Percentiles rank a stretch among this genome's conserved stretches.
Evolutionary conservation across 2,113 vertebrate species (phyloP).

Genomic region (Pseudorasbora parva): DNA sequence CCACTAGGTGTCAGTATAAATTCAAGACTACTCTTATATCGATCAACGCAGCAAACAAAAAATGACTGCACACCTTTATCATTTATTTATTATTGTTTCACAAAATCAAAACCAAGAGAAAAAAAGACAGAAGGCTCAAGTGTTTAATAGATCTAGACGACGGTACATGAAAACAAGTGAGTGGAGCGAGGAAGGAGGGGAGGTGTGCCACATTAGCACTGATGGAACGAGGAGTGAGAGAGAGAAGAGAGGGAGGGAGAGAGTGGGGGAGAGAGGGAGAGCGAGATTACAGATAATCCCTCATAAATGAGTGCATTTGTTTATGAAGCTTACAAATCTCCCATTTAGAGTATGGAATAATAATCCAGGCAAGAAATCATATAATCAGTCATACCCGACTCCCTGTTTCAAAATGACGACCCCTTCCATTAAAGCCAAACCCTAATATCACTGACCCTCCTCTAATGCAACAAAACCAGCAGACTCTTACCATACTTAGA

Average conservation of each 20-base stretch:
- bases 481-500: slow-evolving; percentile 59
- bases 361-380: slow-evolving; percentile 75
- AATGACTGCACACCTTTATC: neutral
- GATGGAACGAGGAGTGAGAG: slow-evolving; percentile 41
- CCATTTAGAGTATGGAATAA: slow-evolving; percentile 84
- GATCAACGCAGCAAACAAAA: neutral
- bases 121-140: neutral
- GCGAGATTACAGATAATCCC: slow-evolving; percentile 81
- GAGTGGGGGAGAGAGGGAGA: slow-evolving; percentile 65
- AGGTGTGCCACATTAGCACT: slow-evolving; percentile 33
- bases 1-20: slow-evolving; percentile 2
- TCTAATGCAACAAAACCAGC: slow-evolving; percentile 51
- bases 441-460: neutral
- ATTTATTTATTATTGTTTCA: neutral
- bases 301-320: slow-evolving; percentile 81
- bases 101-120: neutral
- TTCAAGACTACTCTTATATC: neutral
- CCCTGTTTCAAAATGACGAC: slow-evolving; percentile 47
- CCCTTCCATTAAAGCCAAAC: slow-evolving; percentile 67
- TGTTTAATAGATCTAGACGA: slow-evolving; percentile 21
- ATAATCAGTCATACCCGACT: slow-evolving; percentile 72
- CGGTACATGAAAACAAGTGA: slow-evolving; percentile 40
- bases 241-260: slow-evolving; percentile 12
- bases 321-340: slow-evolving; percentile 79
- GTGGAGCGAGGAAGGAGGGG: neutral